Conservation (phyloP, 2,888 invertebrate genomes). For the Auanema freiburgensis region DNA sequence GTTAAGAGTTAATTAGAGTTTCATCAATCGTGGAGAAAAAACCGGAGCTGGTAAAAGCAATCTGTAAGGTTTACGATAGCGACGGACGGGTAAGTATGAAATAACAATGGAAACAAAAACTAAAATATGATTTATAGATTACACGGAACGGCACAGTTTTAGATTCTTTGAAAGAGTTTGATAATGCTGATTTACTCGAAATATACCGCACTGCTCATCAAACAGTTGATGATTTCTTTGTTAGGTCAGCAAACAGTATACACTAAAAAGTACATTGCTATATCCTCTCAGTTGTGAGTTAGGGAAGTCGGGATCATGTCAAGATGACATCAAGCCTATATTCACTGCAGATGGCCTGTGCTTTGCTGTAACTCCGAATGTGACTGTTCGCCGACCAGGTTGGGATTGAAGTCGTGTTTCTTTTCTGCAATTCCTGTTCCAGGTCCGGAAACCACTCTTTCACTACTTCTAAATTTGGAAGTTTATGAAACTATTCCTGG, state of each 20-base stretch:
- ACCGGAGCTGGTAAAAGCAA: slow-evolving; percentile 38
- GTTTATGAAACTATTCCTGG: slow-evolving; percentile 54
- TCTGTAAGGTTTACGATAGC: slow-evolving; percentile 45
- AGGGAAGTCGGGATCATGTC: slow-evolving; percentile 51
- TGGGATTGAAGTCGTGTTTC: not conserved
- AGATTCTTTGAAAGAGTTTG: slow-evolving; percentile 41
- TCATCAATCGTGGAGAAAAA: slow-evolving; percentile 45
- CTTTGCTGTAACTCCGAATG: slow-evolving; percentile 50
- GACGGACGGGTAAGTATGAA: slow-evolving; percentile 16
- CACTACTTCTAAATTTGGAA: slow-evolving; percentile 54
- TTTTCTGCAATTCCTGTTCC: not conserved
- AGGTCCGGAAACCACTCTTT: slow-evolving; percentile 55
- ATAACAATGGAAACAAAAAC: not conserved
- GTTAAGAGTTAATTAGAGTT: slow-evolving; percentile 34
- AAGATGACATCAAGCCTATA: slow-evolving; percentile 52
- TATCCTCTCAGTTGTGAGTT: slow-evolving; percentile 45
- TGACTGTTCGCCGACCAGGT: slow-evolving; percentile 55
- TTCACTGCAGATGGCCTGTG: slow-evolving; percentile 54
- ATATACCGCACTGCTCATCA: slow-evolving; percentile 43
- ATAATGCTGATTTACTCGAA: slow-evolving; percentile 43
- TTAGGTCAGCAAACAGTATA: slow-evolving; percentile 28
- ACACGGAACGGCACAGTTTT: slow-evolving; percentile 30
- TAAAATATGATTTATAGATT: slow-evolving; percentile 4
- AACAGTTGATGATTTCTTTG: slow-evolving; percentile 50
- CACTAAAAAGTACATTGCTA: not conserved